Evolutionary conservation across 2,113 vertebrate species (phyloP).

Genomic region (Xiphorhynchus elegans): DNA sequence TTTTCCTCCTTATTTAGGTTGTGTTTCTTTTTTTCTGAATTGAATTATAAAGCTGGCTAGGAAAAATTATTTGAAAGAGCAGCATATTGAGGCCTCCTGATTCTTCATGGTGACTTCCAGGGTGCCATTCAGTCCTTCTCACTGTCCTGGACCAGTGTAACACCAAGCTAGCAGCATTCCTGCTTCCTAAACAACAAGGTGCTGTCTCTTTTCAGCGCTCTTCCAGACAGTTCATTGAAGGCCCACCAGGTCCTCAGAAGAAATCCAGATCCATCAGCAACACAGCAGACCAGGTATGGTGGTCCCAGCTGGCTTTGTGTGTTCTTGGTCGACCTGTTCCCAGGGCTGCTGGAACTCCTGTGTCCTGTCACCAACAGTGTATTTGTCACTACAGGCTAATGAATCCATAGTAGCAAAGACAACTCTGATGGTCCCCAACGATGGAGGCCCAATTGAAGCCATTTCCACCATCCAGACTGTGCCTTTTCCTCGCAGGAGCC

Average conservation of each 20-base stretch:
- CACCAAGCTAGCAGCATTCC: rapidly evolving
- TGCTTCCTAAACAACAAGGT: not conserved
- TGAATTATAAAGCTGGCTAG: not conserved
- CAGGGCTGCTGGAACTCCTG: rapidly evolving
- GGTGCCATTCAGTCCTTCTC: not conserved
- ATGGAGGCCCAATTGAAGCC: constrained; percentile 93
- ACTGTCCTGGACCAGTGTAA: rapidly evolving
- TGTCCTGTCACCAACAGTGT: not conserved
- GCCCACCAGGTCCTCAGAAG: constrained; percentile 85
- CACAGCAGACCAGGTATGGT: constrained; percentile 80
- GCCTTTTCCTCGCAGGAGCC: constrained; percentile 85
- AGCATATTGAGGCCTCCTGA: not conserved
- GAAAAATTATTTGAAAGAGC: not conserved
- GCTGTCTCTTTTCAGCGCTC: constrained; percentile 81
- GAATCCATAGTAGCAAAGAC: constrained; percentile 95
- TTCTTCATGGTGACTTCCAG: not conserved
- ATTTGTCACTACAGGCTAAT: constrained; percentile 77
- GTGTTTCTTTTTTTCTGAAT: not conserved
- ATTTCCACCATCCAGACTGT: constrained; percentile 92
- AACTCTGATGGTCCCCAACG: constrained; percentile 87
- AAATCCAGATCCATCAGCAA: constrained; percentile 87
- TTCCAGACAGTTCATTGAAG: constrained; percentile 87
- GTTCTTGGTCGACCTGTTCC: not conserved
- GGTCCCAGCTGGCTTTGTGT: not conserved
- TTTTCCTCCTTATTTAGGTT: not conserved